A percentile compares a stretch with the other conserved stretches of the same genome.
These are phyloP conservation scores for Syrphus vitripennis DNA, from an alignment of 2,888 invertebrate genomes.

Conservation along the genomic window DNA sequence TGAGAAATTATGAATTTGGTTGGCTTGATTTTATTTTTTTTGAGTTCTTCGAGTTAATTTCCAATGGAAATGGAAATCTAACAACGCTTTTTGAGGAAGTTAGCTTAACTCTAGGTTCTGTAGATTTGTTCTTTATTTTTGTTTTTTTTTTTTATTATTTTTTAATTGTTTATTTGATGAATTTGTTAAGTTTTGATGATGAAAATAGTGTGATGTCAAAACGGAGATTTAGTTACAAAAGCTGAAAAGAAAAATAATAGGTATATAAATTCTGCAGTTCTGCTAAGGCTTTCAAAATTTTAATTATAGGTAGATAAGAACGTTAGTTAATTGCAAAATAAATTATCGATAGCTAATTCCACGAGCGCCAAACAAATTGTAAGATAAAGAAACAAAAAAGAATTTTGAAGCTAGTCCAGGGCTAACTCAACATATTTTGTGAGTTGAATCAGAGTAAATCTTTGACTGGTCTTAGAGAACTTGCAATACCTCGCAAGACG, in stretches of 20 bases:
- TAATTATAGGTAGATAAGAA: too few relatives aligned
- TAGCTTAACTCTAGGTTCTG: constrained; percentile 74
- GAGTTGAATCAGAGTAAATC: too few relatives aligned
- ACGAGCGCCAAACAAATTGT: too few relatives aligned
- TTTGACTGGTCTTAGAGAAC: too few relatives aligned
- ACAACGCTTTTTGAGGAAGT: constrained; percentile 65
- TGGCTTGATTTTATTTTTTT: constrained; percentile 57
- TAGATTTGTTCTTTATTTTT: constrained; percentile 74
- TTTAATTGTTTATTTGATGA: constrained; percentile 70
- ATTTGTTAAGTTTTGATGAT: constrained; percentile 80
- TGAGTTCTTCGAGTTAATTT: constrained; percentile 59
- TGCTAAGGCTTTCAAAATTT: too few relatives aligned
- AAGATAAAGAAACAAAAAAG: too few relatives aligned
- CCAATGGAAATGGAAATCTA: constrained; percentile 57
- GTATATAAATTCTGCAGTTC: neutral
- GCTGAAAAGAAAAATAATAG: constrained; percentile 75
- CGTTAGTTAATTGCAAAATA: too few relatives aligned
- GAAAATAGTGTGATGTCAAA: constrained; percentile 81
- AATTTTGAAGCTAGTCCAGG: too few relatives aligned
- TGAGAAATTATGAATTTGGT: constrained; percentile 62
- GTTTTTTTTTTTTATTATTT: too few relatives aligned
- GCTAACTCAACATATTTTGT: too few relatives aligned
- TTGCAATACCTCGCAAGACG: too few relatives aligned
- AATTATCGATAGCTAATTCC: too few relatives aligned
- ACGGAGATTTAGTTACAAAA: constrained; percentile 82